Evolutionary conservation across 1,140 invertebrate species (phyloP), one percentile per base, ranked within the genome.

Genomic region (Drosophila nasuta): DNA sequence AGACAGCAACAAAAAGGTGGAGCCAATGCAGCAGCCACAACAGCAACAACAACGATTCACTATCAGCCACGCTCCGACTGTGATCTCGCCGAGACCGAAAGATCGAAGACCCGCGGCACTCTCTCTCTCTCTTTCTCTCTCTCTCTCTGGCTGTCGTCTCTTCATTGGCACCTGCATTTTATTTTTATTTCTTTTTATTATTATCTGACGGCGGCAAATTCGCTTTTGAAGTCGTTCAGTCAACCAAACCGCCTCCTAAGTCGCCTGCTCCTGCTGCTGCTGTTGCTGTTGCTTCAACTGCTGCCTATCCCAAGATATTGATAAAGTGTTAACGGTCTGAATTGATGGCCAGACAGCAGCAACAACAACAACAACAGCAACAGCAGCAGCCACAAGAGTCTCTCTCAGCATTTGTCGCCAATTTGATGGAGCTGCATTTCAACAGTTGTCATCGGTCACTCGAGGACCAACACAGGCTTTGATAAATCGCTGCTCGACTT

Each of bases 1-100:
- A 67, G 58, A 20, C 72, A 75, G 73, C 73, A 75, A 65, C 73
- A 71, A 71, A 75, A 71, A 75, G 73, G 73, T 65, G 73, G 73
- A 75, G 73, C 59, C 54, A 75, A 43, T 13, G 41, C n/a, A 13
- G 41, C 41, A 43, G 41, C 41, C 11, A 43, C 41, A n/a, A 43
- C 38, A 41, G 15, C 30, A 15, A 57, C 54, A 58, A 54, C 45
- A 28, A 46, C 58, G 51, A 62, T 62, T 33, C 51, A 63, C 72
- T 70, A 75, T 75, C 72, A 56, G 72, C 49, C 57, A 63, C 57
- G 67, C 66, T 75, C 15, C 43, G 51, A 33, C 72, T 75, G 57
- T 75, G 73, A 75, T 75, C 73, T 75, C 57, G 68, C 73, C 73
- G 70, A 73, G 69, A 46, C 30, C 25, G 54, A 54, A 66, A 52